A percentile compares a stretch with the other conserved stretches of the same genome.
These are phyloP conservation scores for Habropoda laboriosa DNA, from an alignment of 1,140 invertebrate genomes.

Conservation along the genomic window DNA sequence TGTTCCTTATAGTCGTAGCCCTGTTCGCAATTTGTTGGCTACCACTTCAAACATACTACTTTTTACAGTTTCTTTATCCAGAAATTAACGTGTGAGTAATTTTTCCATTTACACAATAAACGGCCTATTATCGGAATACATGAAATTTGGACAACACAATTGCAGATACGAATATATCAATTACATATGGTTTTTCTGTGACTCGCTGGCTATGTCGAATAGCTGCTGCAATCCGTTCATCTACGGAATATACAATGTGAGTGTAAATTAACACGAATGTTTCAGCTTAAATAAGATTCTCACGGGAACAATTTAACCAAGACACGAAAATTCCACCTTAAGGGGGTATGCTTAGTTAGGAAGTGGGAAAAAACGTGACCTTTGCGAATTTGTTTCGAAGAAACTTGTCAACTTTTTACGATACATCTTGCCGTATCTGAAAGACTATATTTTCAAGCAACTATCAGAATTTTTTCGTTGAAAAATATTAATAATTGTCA, in stretches of 20 bases:
- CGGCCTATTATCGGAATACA: not conserved
- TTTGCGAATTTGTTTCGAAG: too few species aligned
- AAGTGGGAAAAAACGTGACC: too few species aligned
- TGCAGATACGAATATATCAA: conserved; percentile 88
- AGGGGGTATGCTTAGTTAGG: too few species aligned
- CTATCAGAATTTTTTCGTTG: too few species aligned
- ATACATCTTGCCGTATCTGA: too few species aligned
- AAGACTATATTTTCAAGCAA: too few species aligned
- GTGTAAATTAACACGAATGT: conserved; percentile 71
- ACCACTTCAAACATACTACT: conserved; percentile 89
- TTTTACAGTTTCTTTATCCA: conserved; percentile 86
- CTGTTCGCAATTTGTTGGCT: conserved; percentile 92
- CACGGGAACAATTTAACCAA: too few species aligned
- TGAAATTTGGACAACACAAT: conserved; percentile 39
- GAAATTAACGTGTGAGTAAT: conserved; percentile 87
- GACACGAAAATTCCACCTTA: too few species aligned
- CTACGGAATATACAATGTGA: conserved; percentile 93
- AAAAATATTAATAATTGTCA: too few species aligned
- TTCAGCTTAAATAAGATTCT: too few species aligned
- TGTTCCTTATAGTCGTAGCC: conserved; percentile 91
- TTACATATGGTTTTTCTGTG: conserved; percentile 90
- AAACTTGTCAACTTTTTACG: too few species aligned
- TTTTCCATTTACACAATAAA: not conserved
- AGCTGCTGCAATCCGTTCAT: conserved; percentile 94
- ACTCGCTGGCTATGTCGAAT: conserved; percentile 94